phyloP scores from a whole-genome alignment of 92 coral and sea anemone species.

The Zoanthus gigantus region DNA sequence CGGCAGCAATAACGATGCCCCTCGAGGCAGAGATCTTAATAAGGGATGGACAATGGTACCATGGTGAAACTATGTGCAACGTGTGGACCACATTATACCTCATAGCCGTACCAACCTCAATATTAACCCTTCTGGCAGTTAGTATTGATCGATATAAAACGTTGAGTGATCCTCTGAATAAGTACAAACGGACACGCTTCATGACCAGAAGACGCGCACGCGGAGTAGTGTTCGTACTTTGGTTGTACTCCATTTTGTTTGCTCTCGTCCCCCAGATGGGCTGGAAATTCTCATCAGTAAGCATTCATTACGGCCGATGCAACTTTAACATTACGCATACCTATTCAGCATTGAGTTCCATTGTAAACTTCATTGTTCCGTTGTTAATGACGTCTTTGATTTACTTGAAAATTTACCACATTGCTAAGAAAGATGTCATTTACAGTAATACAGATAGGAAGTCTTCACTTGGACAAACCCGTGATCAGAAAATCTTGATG shows the following conservation, averaged over 20 bases:
- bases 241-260: conserved; percentile 82
- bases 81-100: conserved; percentile 93
- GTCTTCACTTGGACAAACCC: not conserved
- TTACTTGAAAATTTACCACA: conserved; percentile 36
- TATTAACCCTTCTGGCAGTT: conserved; percentile 87
- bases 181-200: conserved; percentile 75
- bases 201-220: conserved; percentile 84
- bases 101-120: conserved; percentile 92
- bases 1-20: conserved; percentile 85
- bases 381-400: conserved; percentile 60
- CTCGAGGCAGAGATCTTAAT: conserved; percentile 84
- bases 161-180: conserved; percentile 83
- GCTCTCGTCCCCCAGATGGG: conserved; percentile 92
- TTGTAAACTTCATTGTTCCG: conserved; percentile 84
- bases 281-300: conserved; percentile 67
- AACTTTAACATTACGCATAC: conserved; percentile 73
- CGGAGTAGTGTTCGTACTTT: conserved; percentile 63
- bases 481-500: conserved; percentile 47
- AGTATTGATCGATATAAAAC: conserved; percentile 95
- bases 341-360: conserved; percentile 87
- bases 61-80: conserved; percentile 71
- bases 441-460: not conserved
- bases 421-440: conserved; percentile 32
- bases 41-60: conserved; percentile 71
- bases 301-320: conserved; percentile 58